Evolutionary conservation across 2,888 invertebrate species (phyloP).

Genomic region (Myathropa florea): DNA sequence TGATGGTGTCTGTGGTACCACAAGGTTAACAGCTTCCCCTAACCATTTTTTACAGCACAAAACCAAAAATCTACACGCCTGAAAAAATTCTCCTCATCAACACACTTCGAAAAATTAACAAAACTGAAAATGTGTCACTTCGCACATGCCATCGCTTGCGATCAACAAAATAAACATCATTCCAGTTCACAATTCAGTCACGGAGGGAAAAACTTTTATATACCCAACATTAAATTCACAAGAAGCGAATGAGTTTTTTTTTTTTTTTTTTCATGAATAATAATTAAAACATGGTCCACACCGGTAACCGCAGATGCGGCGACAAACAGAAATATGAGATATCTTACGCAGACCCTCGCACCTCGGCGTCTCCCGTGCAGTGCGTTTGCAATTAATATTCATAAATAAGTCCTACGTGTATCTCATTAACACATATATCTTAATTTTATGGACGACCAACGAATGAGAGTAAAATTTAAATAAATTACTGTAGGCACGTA

Average conservation of each 20-base stretch:
- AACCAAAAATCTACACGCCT: no score
- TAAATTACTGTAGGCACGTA: slow-evolving; percentile 63
- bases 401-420: slow-evolving; percentile 48
- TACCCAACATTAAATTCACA: not conserved
- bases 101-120: no score
- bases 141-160: not conserved
- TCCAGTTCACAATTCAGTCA: not conserved
- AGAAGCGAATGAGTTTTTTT: not conserved
- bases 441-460: slow-evolving; percentile 58
- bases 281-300: not conserved
- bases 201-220: not conserved
- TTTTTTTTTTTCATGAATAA: not conserved
- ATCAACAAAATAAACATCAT: not conserved
- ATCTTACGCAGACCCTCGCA: not conserved
- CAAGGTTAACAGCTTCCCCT: no score
- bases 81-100: no score
- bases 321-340: not conserved
- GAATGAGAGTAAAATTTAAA: slow-evolving; percentile 68
- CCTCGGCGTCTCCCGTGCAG: not conserved
- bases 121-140: no score
- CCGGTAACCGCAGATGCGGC: not conserved
- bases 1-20: no score
- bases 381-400: slow-evolving; percentile 44
- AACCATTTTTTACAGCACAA: no score
- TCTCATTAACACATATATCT: slow-evolving; percentile 62